These are phyloP conservation scores for Drosophila nasuta DNA, from an alignment of 1,140 invertebrate genomes.

Conservation along the genomic window DNA sequence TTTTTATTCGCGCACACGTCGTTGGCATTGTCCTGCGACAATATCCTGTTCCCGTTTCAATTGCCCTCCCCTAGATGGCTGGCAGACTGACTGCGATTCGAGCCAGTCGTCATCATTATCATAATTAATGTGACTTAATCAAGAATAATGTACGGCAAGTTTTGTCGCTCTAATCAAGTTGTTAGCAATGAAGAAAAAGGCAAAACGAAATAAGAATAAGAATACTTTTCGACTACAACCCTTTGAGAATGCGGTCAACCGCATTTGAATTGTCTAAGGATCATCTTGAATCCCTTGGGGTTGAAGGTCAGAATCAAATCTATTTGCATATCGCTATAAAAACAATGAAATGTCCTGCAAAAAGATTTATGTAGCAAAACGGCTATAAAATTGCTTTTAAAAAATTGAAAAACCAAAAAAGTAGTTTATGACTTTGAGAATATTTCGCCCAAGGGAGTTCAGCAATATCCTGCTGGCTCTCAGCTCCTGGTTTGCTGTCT, in stretches of 20 bases:
- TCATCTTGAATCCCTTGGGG: conserved; percentile 37
- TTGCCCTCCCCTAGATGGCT: conserved; percentile 57
- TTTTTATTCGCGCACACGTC: conserved; percentile 76
- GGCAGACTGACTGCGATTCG: conserved; percentile 50
- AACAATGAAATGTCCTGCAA: conserved; percentile 59
- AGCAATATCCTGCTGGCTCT: conserved; percentile 36
- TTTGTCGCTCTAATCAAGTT: conserved; percentile 64
- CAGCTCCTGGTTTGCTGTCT: conserved; percentile 15
- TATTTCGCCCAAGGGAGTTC: conserved; percentile 17
- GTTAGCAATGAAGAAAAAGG: conserved; percentile 39
- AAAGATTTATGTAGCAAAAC: conserved; percentile 76
- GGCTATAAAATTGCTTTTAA: conserved; percentile 45
- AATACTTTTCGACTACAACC: conserved; percentile 33
- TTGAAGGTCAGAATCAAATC: conserved; percentile 69
- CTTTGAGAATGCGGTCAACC: conserved; percentile 77
- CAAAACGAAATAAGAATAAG: not conserved
- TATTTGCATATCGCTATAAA: conserved; percentile 78
- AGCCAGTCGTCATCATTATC: conserved; percentile 79
- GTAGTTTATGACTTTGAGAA: conserved; percentile 50
- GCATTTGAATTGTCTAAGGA: conserved; percentile 41
- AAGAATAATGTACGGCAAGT: conserved; percentile 78
- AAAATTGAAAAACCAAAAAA: conserved; percentile 30
- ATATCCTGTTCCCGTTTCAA: conserved; percentile 82
- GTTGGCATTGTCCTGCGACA: conserved; percentile 51
- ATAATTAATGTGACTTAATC: conserved; percentile 84